Evolutionary conservation across 37 sponge, comb jelly and placozoan genomes (phyloP).

Genomic region (Ianthella basta): DNA sequence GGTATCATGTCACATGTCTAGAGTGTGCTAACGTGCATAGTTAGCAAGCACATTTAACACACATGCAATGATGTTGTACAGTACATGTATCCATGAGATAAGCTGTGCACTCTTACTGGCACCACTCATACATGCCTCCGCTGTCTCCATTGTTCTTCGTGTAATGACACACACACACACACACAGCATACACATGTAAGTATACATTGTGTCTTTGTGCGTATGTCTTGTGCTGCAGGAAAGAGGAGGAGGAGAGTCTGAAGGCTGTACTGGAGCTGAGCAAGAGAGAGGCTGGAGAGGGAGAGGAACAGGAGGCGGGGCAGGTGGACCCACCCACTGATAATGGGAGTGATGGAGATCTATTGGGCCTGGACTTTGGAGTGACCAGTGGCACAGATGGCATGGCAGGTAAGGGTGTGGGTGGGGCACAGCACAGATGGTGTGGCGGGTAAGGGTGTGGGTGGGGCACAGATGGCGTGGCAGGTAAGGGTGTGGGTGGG

Average conservation of each 20-base stretch:
- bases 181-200: neutral
- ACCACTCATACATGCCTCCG: too few species aligned
- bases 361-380: slow-evolving; percentile 20
- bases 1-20: too few species aligned
- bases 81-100: too few species aligned
- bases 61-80: too few species aligned
- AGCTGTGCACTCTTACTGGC: too few species aligned
- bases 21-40: too few species aligned
- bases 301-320: slow-evolving; percentile 5
- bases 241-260: slow-evolving; percentile 79
- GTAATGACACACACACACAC: neutral
- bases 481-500: too few species aligned
- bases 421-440: neutral
- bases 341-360: neutral
- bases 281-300: slow-evolving; percentile 56
- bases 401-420: neutral
- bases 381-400: neutral
- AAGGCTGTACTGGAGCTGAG: slow-evolving; percentile 76
- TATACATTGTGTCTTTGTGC: slow-evolving; percentile 14
- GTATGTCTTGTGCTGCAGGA: slow-evolving; percentile 13
- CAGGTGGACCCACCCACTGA: neutral
- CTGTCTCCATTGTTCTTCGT: too few species aligned
- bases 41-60: too few species aligned
- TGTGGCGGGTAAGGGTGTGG: neutral
- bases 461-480: slow-evolving; percentile 10